Evolutionary conservation across 1,140 invertebrate species (phyloP), one percentile per base, ranked within the genome.

Genomic region (Drosophila mauritiana): DNA sequence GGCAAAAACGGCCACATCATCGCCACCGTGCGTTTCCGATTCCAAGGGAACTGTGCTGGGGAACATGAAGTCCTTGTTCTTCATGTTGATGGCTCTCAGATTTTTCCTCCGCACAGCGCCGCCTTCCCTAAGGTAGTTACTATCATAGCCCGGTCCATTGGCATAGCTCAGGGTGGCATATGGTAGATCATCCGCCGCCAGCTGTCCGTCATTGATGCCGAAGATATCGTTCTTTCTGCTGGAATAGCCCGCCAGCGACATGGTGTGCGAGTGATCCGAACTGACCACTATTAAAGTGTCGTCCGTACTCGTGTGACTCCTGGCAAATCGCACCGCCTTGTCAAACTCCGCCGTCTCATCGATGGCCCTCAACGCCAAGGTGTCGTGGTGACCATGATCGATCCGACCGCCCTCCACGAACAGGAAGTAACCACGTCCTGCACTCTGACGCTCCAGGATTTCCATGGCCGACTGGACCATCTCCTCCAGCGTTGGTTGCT

Each of bases 381-480:
- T 94, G 48, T 94, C 93, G 74, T 96, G 96, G 88, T 97, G 96
- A 1, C 94, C 96, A 58, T 95, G 94, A 92, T 97, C 96, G 56
- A 97, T 97, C 78, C 95, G 93, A 4, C 95, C 96, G 55, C 94
- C 95, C 92, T 95, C 95, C 2, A 95, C 93, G 54, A 95, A 94
- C 0, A 95, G 91, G 39, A 95, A 94, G 72, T 92, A 95, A 22
- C 97, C 96, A 8, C 96, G 94, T n/a, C 96, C 96, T 13, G 96
- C 96, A 17, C 96, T 94, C 22, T 92, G 56, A 56, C 95, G 94
- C 12, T 93, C 92, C 1, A 98, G 92, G 2, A 97, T 93, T 55
- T 94, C 93, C 17, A 97, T 94, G 0, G 97, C 96, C 43, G 94
- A 94, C 74, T 94, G 92, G 1, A 95, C 96, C 96, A 98, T 97